Evolutionary conservation across 2,888 invertebrate genomes (phyloP).

Genomic region (Odontocerum albicorne): DNA sequence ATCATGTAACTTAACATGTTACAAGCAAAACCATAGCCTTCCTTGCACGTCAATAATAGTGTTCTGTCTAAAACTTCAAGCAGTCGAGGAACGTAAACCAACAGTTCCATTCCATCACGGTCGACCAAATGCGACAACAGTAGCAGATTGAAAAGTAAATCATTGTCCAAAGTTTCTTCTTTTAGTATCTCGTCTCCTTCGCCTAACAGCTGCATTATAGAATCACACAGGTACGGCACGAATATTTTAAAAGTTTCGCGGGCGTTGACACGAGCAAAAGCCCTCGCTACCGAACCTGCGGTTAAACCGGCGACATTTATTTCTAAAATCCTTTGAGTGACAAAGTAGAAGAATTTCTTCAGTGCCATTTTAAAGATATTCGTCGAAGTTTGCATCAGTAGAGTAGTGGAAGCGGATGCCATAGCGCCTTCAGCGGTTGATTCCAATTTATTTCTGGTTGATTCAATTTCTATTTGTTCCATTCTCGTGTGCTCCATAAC

Average conservation of each 20-base stretch:
- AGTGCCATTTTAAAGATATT: slow-evolving; percentile 66
- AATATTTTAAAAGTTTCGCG: slow-evolving; percentile 70
- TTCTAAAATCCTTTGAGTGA: slow-evolving; percentile 76
- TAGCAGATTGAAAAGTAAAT: slow-evolving; percentile 75
- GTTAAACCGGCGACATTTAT: slow-evolving; percentile 81
- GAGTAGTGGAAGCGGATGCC: slow-evolving; percentile 64
- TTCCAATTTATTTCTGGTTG: slow-evolving; percentile 69
- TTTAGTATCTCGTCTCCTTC: slow-evolving; percentile 67
- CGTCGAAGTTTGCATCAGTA: slow-evolving; percentile 74
- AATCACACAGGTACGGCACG: slow-evolving; percentile 71
- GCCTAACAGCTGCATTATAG: slow-evolving; percentile 60
- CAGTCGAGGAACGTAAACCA: slow-evolving; percentile 67
- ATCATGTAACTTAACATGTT: slow-evolving; percentile 62
- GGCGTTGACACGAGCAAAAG: slow-evolving; percentile 67
- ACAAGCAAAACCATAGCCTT: slow-evolving; percentile 65
- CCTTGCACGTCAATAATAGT: slow-evolving; percentile 67
- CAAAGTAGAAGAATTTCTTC: slow-evolving; percentile 73
- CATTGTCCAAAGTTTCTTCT: slow-evolving; percentile 78
- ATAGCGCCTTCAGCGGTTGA: slow-evolving; percentile 71
- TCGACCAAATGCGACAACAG: slow-evolving; percentile 72
- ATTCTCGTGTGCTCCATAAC: slow-evolving; percentile 67
- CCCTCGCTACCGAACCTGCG: slow-evolving; percentile 71
- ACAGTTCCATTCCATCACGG: slow-evolving; percentile 63
- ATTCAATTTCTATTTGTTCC: slow-evolving; percentile 61
- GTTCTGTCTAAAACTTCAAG: slow-evolving; percentile 69